These are phyloP conservation scores for Hypselothyrea guttata DNA, from an alignment of 2,888 invertebrate species.

Conservation along the genomic window DNA sequence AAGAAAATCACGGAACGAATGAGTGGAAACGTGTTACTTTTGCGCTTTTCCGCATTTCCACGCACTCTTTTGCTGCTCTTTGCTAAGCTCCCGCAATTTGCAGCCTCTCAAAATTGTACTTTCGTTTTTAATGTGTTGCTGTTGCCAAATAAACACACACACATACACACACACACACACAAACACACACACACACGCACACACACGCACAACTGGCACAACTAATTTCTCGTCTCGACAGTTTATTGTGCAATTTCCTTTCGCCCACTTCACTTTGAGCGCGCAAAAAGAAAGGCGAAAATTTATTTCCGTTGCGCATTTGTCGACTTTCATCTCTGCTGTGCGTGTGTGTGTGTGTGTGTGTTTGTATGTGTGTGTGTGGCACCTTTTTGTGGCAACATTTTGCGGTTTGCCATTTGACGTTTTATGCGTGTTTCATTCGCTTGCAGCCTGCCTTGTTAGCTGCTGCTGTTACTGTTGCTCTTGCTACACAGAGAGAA, in stretches of 20 bases:
- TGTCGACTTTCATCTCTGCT: slow-evolving; percentile 48
- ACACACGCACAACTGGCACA: slow-evolving; percentile 24
- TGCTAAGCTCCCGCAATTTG: slow-evolving; percentile 7
- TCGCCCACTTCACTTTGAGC: slow-evolving; percentile 11
- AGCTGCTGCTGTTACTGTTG: slow-evolving; percentile 32
- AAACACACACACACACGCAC: slow-evolving; percentile 9
- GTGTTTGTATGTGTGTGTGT: slow-evolving; percentile 18
- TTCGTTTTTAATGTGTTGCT: slow-evolving; percentile 53
- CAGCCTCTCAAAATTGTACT: slow-evolving; percentile 33
- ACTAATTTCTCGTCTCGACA: slow-evolving; percentile 75
- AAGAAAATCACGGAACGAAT: too few relatives aligned
- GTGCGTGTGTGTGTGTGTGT: slow-evolving; percentile 17
- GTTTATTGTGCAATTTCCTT: slow-evolving; percentile 77
- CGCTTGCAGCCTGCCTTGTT: slow-evolving; percentile 51
- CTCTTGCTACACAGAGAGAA: too few relatives aligned
- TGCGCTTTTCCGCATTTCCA: not conserved
- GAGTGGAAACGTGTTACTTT: not conserved
- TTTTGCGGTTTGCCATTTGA: slow-evolving; percentile 70
- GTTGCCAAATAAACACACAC: slow-evolving; percentile 17
- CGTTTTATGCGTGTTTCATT: slow-evolving; percentile 64
- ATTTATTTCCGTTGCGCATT: slow-evolving; percentile 71
- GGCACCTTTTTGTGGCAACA: slow-evolving; percentile 50
- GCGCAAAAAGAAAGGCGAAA: slow-evolving; percentile 24
- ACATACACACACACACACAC: slow-evolving; percentile 11
- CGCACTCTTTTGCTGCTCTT: not conserved